Conservation (phyloP, 2,888 invertebrate genomes). For the Caenorhabditis sulstoni region DNA sequence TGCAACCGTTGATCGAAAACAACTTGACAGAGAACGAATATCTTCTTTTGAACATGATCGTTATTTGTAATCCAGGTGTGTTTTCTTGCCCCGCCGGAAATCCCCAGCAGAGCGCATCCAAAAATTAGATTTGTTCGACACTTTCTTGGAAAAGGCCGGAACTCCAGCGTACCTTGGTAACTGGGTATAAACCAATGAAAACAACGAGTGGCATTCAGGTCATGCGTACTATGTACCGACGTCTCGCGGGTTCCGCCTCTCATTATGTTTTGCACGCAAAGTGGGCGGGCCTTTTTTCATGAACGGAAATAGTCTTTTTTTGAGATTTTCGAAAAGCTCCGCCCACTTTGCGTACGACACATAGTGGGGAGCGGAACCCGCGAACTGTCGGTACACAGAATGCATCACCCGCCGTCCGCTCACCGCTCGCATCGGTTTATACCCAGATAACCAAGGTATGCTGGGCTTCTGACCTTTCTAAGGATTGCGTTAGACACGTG, state of each 20-base stretch:
- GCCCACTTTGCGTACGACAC: background rate
- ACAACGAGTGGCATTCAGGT: background rate
- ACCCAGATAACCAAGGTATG: constrained; percentile 1
- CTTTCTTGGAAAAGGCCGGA: background rate
- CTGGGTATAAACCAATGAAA: background rate
- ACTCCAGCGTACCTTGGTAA: constrained; percentile 5
- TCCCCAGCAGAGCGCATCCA: background rate
- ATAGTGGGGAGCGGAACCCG: background rate
- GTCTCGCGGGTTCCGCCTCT: background rate
- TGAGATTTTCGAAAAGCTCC: background rate
- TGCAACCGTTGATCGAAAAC: constrained; percentile 13
- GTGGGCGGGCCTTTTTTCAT: too few species aligned
- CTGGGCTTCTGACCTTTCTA: background rate
- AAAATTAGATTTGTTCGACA: constrained; percentile 1
- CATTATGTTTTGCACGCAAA: too few species aligned
- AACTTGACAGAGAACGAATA: constrained; percentile 13
- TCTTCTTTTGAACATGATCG: constrained; percentile 18
- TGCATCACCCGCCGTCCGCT: background rate
- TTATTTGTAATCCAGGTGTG: constrained; percentile 33
- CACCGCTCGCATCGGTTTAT: background rate
- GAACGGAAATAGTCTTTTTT: too few species aligned
- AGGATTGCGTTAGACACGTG: background rate
- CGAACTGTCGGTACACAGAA: background rate
- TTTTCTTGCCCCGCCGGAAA: background rate
- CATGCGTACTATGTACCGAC: background rate